phyloP scores from a whole-genome alignment of 2,888 invertebrate genomes.

The Cheiracanthium punctorium region DNA sequence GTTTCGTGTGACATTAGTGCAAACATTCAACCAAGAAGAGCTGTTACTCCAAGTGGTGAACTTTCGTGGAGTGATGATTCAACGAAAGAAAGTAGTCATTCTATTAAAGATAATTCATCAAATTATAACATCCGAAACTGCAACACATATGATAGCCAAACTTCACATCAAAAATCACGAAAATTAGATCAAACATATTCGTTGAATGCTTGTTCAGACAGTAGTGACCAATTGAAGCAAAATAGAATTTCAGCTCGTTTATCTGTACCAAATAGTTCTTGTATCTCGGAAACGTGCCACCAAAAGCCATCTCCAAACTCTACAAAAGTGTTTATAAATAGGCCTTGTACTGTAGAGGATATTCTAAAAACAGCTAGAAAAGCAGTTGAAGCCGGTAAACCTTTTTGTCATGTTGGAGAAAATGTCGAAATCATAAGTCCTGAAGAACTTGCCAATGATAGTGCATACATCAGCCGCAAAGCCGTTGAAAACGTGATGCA shows the following conservation, averaged over 20 bases:
- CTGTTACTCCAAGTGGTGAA: slow-evolving; percentile 67
- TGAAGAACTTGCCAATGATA: slow-evolving; percentile 26
- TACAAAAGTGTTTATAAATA: neutral
- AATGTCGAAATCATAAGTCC: neutral
- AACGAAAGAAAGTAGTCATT: slow-evolving; percentile 15
- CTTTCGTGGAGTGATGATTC: slow-evolving; percentile 52
- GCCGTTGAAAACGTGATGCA: slow-evolving; percentile 85
- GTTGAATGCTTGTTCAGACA: slow-evolving; percentile 3
- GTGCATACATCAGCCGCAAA: slow-evolving; percentile 83
- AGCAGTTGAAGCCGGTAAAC: neutral
- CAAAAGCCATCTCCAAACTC: neutral
- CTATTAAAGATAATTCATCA: slow-evolving; percentile 19
- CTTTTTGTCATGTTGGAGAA: neutral
- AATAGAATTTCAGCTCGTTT: slow-evolving; percentile 29
- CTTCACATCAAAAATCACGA: slow-evolving; percentile 27
- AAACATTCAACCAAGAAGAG: slow-evolving; percentile 64
- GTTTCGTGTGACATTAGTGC: slow-evolving; percentile 50
- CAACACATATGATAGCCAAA: neutral
- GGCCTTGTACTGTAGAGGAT: slow-evolving; percentile 21
- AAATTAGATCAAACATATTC: slow-evolving; percentile 26
- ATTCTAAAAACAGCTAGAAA: slow-evolving; percentile 9
- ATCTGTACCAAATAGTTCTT: slow-evolving; percentile 47
- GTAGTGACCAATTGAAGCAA: neutral
- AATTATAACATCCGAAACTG: neutral
- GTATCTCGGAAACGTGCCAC: neutral